Percentiles rank a stretch among this genome's conserved stretches.
Evolutionary conservation across 2,797 vertebrate genomes (phyloP).

Genomic region (Odontamblyopus lacepedii): DNA sequence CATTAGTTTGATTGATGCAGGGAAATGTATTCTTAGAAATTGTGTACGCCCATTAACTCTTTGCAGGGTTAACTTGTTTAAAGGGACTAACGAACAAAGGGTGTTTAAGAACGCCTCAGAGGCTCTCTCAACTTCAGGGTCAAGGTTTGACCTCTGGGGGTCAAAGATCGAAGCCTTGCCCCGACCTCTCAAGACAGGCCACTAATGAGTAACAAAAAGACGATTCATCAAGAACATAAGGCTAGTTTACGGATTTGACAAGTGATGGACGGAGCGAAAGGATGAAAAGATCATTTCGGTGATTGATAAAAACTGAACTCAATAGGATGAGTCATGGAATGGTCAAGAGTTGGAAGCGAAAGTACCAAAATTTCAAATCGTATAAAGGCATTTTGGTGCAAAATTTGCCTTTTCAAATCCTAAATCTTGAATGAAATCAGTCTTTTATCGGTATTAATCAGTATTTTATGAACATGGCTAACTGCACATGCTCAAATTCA

Average conservation of each 20-base stretch:
- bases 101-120: neutral
- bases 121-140: neutral
- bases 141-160: neutral
- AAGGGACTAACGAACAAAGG: neutral
- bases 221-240: neutral
- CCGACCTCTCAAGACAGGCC: neutral
- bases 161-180: neutral
- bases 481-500: too few species aligned
- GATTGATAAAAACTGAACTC: neutral
- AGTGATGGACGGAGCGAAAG: neutral
- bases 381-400: neutral
- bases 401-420: too few species aligned
- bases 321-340: neutral
- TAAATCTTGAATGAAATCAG: too few species aligned
- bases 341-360: neutral
- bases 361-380: too few species aligned
- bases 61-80: conserved; percentile 4
- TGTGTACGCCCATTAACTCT: neutral
- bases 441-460: too few species aligned
- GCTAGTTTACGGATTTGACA: neutral
- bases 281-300: neutral
- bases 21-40: conserved; percentile 2
- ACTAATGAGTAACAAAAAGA: conserved; percentile 3
- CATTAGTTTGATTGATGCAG: conserved; percentile 12
- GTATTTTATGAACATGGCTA: too few species aligned